These are phyloP conservation scores for Monoplex corrugatus DNA, from an alignment of 2,888 invertebrate species.

Conservation along the genomic window DNA sequence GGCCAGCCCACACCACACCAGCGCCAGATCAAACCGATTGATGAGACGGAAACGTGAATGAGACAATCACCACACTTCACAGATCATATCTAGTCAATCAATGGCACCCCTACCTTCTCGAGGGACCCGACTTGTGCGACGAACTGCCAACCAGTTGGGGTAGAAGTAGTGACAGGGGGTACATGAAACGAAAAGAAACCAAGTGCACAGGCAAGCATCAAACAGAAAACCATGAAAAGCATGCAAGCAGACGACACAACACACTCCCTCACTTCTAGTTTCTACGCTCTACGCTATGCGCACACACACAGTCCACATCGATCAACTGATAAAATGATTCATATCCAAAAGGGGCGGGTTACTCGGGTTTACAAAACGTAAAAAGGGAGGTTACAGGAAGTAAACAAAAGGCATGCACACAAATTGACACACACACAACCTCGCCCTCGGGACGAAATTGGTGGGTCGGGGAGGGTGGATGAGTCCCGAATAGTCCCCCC, in stretches of 20 bases:
- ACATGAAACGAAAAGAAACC: constrained; percentile 53
- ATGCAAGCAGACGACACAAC: constrained; percentile 27
- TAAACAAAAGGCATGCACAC: constrained; percentile 46
- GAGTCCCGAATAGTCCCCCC: constrained; percentile 11
- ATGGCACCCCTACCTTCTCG: constrained; percentile 50
- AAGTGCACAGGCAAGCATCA: constrained; percentile 39
- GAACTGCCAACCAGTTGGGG: constrained; percentile 46
- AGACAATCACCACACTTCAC: not conserved
- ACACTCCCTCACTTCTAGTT: not conserved
- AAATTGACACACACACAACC: constrained; percentile 4
- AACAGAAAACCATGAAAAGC: constrained; percentile 33
- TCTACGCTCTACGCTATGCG: not conserved
- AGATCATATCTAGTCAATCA: not conserved
- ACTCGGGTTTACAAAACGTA: constrained; percentile 24
- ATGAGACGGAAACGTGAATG: too few species aligned
- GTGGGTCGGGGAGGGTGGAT: not conserved
- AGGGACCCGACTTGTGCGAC: constrained; percentile 48
- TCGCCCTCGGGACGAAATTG: not conserved
- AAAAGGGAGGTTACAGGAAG: constrained; percentile 43
- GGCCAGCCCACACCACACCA: too few species aligned
- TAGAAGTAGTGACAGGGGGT: constrained; percentile 30
- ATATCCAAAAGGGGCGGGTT: constrained; percentile 40
- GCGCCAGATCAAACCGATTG: too few species aligned
- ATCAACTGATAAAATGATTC: constrained; percentile 20
- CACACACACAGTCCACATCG: constrained; percentile 33